Conservation (phyloP, 2,888 invertebrate species). For the Callyntrura sp. region DNA sequence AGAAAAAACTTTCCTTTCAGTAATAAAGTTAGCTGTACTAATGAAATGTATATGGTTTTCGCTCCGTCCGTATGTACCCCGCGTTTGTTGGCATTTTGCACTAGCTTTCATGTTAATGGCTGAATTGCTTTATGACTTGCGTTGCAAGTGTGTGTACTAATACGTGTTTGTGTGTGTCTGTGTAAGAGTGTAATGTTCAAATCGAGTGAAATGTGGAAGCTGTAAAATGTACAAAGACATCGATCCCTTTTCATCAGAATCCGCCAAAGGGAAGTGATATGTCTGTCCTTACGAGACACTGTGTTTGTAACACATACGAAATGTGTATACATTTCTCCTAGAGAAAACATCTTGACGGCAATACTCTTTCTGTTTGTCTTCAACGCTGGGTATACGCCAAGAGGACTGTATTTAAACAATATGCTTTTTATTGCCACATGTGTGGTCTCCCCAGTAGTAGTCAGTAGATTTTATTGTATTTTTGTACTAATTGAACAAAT, state of each 20-base stretch:
- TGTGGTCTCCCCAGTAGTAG: neutral
- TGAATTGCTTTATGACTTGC: neutral
- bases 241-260: conserved; percentile 42
- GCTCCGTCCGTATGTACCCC: neutral
- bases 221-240: conserved; percentile 24
- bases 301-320: neutral
- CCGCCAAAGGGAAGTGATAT: neutral
- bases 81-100: neutral
- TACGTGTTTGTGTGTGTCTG: neutral
- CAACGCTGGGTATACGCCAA: neutral
- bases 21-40: neutral
- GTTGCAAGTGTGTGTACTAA: neutral
- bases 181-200: conserved; percentile 18
- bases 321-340: neutral
- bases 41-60: too few relatives aligned
- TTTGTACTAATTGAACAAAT: conserved; percentile 26
- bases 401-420: neutral
- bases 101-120: neutral
- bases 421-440: conserved; percentile 6
- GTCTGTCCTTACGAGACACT: conserved; percentile 24
- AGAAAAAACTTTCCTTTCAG: neutral
- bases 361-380: neutral
- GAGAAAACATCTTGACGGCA: neutral
- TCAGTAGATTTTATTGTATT: neutral
- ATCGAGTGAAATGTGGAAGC: neutral